A percentile compares a stretch with the other conserved stretches of the same genome.
Conservation (phyloP, 2,113 vertebrate genomes). For the Castor canadensis region DNA sequence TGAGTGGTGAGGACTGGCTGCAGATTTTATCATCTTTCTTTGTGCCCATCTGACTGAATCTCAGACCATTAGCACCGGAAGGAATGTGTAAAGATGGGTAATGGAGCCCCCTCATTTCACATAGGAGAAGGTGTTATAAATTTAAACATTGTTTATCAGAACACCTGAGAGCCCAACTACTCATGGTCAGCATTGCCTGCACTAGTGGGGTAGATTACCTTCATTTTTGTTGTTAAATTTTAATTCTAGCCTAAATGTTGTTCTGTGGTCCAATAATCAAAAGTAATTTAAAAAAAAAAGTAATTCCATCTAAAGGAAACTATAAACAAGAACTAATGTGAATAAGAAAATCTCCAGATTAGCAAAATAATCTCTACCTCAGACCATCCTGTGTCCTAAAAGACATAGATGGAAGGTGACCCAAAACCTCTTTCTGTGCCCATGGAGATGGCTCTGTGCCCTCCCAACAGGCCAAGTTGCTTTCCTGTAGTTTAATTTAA, state of each 20-base stretch:
- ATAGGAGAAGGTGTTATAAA: not conserved
- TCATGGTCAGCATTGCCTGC: not conserved
- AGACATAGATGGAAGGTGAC: conserved; percentile 53
- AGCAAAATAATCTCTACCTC: conserved; percentile 72
- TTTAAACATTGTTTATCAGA: not conserved
- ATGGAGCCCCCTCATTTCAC: not conserved
- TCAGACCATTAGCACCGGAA: not conserved
- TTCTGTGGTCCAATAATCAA: conserved; percentile 48
- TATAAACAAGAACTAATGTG: conserved; percentile 21
- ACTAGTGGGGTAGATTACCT: not conserved
- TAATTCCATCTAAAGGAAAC: conserved; percentile 33
- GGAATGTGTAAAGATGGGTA: not conserved
- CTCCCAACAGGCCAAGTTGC: conserved; percentile 59
- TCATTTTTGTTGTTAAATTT: not conserved
- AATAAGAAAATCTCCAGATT: conserved; percentile 44
- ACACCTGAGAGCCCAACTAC: not conserved
- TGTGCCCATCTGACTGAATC: not conserved
- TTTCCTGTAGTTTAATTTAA: conserved; percentile 23
- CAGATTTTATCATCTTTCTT: not conserved
- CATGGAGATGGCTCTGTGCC: not conserved
- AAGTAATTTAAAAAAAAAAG: not conserved
- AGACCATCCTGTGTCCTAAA: conserved; percentile 61
- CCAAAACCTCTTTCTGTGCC: conserved; percentile 32
- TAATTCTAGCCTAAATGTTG: conserved; percentile 2
- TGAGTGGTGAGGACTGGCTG: not conserved